Evolutionary conservation across 2,797 vertebrate genomes (phyloP).

Genomic region (Sebastes cheni): DNA sequence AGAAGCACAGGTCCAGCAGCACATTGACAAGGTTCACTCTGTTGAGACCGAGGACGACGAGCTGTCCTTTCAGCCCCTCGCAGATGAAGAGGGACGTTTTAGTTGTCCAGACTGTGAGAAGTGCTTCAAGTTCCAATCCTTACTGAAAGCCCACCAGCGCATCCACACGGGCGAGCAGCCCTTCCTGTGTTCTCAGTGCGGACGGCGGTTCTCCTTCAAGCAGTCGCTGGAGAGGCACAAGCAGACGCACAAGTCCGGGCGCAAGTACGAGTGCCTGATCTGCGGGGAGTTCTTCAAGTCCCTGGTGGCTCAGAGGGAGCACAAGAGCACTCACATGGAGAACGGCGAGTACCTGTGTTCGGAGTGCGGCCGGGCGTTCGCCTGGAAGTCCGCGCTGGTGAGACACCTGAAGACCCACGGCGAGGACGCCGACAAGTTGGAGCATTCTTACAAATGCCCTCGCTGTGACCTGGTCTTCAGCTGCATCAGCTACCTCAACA

Average conservation of each 20-base stretch:
- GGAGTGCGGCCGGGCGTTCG: slow-evolving; percentile 69
- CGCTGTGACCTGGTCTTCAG: slow-evolving; percentile 68
- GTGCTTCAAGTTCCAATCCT: slow-evolving; percentile 76
- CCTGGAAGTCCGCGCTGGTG: slow-evolving; percentile 75
- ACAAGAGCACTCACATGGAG: slow-evolving; percentile 64
- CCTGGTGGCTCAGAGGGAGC: slow-evolving; percentile 51
- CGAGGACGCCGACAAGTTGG: neutral
- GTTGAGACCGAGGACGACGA: slow-evolving; percentile 9
- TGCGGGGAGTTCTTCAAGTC: slow-evolving; percentile 79
- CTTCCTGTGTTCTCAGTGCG: slow-evolving; percentile 77
- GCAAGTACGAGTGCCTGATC: slow-evolving; percentile 71
- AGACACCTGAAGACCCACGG: slow-evolving; percentile 75
- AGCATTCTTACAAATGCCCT: slow-evolving; percentile 54
- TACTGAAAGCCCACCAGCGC: slow-evolving; percentile 78
- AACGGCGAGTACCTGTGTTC: slow-evolving; percentile 69
- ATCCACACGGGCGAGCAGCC: slow-evolving; percentile 82
- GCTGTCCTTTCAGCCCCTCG: neutral
- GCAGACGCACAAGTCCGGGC: slow-evolving; percentile 75
- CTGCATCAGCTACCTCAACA: slow-evolving; percentile 55
- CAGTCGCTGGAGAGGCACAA: slow-evolving; percentile 82
- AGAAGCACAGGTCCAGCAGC: slow-evolving; percentile 54
- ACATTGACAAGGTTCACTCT: slow-evolving; percentile 33
- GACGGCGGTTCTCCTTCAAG: slow-evolving; percentile 80
- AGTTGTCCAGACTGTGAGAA: slow-evolving; percentile 78
- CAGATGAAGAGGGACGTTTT: slow-evolving; percentile 50